A percentile compares a stretch with the other conserved stretches of the same genome.
Evolutionary conservation across 1,140 invertebrate species (phyloP).

Genomic region (Scaptomyza hsui): DNA sequence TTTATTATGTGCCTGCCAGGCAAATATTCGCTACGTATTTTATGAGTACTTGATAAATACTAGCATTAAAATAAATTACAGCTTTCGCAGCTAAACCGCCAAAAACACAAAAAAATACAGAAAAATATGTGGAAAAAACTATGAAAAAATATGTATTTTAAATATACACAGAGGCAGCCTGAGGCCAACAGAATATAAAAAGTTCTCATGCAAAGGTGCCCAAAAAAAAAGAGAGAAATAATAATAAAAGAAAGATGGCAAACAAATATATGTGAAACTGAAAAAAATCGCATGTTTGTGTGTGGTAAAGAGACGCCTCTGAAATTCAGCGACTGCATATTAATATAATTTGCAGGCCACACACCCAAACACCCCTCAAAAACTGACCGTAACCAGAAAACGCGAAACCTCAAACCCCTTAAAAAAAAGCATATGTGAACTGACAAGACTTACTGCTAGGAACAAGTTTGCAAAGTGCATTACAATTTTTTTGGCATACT

Average conservation of each 20-base stretch:
- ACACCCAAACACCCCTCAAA: slow-evolving; percentile 6
- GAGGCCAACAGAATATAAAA: slow-evolving; percentile 38
- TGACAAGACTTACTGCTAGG: slow-evolving; percentile 31
- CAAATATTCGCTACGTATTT: slow-evolving; percentile 44
- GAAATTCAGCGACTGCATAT: slow-evolving; percentile 66
- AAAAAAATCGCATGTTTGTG: slow-evolving; percentile 56
- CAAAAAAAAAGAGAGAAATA: slow-evolving; percentile 33
- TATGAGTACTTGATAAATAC: slow-evolving; percentile 70
- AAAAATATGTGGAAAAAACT: slow-evolving; percentile 20
- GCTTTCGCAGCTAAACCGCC: slow-evolving; percentile 48
- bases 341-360: slow-evolving; percentile 80
- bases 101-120: slow-evolving; percentile 21
- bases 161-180: slow-evolving; percentile 52
- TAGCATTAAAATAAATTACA: slow-evolving; percentile 83
- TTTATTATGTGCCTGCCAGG: slow-evolving; percentile 22
- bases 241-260: slow-evolving; percentile 7
- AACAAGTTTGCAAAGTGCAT: slow-evolving; percentile 66
- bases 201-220: slow-evolving; percentile 55
- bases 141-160: slow-evolving; percentile 59
- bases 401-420: background rate
- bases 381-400: slow-evolving; percentile 36
- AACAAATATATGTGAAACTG: slow-evolving; percentile 12
- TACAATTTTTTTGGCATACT: slow-evolving; percentile 55
- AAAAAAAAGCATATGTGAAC: background rate
- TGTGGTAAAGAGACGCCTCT: slow-evolving; percentile 32